A percentile compares a stretch with the other conserved stretches of the same genome.
These are phyloP conservation scores for Drosophila lacertosa DNA, from an alignment of 1,140 invertebrate species.

Conservation along the genomic window DNA sequence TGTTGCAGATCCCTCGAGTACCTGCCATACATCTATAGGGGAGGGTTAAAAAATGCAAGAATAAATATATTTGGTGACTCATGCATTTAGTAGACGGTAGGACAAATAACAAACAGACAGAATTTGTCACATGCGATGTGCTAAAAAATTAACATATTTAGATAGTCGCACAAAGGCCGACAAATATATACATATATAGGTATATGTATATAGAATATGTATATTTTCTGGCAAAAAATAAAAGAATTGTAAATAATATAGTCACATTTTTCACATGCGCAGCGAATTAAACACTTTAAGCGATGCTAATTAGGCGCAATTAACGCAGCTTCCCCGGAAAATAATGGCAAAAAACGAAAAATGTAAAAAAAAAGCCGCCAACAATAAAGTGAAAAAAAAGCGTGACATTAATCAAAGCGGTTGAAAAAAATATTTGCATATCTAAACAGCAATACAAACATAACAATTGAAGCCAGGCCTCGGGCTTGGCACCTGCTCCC, in stretches of 20 bases:
- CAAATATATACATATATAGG: neutral
- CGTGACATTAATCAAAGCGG: constrained; percentile 33
- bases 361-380: neutral
- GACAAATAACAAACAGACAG: constrained; percentile 12
- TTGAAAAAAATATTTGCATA: constrained; percentile 29
- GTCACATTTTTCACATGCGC: constrained; percentile 38
- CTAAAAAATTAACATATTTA: constrained; percentile 50
- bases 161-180: constrained; percentile 31
- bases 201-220: neutral
- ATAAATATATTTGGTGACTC: constrained; percentile 7
- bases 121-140: constrained; percentile 37
- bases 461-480: constrained; percentile 11
- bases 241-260: constrained; percentile 37
- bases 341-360: constrained; percentile 18
- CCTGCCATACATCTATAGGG: constrained; percentile 96
- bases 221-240: constrained; percentile 9
- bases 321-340: constrained; percentile 36
- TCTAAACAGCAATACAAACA: constrained; percentile 31
- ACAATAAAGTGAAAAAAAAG: constrained; percentile 1
- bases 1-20: constrained; percentile 97
- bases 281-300: constrained; percentile 36
- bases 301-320: constrained; percentile 45
- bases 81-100: neutral
- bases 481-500: neutral
- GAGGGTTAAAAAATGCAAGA: neutral